These are phyloP conservation scores for Gastrophryne carolinensis DNA, from an alignment of 2,797 vertebrate genomes.

Conservation along the genomic window DNA sequence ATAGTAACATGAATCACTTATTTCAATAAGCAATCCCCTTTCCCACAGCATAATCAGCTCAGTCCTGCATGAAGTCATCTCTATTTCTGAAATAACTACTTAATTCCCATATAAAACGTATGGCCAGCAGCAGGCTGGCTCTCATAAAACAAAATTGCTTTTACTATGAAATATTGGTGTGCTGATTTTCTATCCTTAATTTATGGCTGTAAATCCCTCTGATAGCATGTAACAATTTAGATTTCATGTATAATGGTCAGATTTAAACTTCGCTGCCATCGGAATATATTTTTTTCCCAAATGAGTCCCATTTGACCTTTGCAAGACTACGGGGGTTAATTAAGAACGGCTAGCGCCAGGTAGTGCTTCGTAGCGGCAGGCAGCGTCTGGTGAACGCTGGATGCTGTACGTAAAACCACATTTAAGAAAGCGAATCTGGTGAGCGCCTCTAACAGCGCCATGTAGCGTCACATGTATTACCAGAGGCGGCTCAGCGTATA, in stretches of 20 bases:
- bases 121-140: slow-evolving; percentile 20
- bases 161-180: slow-evolving; percentile 39
- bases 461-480: too few relatives aligned
- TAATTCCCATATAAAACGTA: slow-evolving; percentile 45
- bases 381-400: too few relatives aligned
- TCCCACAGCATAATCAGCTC: slow-evolving; percentile 31
- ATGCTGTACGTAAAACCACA: too few relatives aligned
- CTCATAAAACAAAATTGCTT: slow-evolving; percentile 43
- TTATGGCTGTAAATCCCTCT: slow-evolving; percentile 29
- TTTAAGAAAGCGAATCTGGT: too few relatives aligned
- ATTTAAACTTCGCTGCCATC: slow-evolving; percentile 22
- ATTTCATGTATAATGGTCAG: slow-evolving; percentile 3
- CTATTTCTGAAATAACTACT: slow-evolving; percentile 47
- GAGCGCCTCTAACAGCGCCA: too few relatives aligned
- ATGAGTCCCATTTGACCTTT: slow-evolving; percentile 1
- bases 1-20: slow-evolving; percentile 37
- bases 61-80: slow-evolving; percentile 41
- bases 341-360: too few relatives aligned
- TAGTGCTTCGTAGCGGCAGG: too few relatives aligned
- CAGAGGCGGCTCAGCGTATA: too few relatives aligned
- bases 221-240: slow-evolving; percentile 2
- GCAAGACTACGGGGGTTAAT: too few relatives aligned
- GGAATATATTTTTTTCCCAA: background rate
- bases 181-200: slow-evolving; percentile 31
- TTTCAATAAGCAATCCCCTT: slow-evolving; percentile 10